Evolutionary conservation across 2,888 invertebrate genomes (phyloP).

Genomic region (Drosophila mulleri): DNA sequence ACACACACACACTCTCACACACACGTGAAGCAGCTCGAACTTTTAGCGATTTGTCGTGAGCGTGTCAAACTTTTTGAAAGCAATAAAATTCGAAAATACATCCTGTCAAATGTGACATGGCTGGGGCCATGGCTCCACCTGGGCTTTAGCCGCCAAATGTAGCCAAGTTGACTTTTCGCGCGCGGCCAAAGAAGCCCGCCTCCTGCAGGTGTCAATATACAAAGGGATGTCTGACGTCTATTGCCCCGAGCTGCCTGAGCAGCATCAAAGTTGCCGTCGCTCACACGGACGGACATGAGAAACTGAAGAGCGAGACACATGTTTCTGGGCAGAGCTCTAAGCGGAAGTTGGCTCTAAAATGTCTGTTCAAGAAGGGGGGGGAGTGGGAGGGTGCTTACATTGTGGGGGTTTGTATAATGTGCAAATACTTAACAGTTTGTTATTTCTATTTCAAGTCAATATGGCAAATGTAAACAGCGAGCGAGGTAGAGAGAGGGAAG

Average conservation of each 20-base stretch:
- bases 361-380: background rate
- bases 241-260: constrained; percentile 58
- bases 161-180: constrained; percentile 31
- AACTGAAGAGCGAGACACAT: constrained; percentile 50
- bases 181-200: constrained; percentile 38
- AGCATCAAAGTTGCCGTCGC: constrained; percentile 48
- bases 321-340: constrained; percentile 24
- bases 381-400: too few species aligned
- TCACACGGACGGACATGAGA: constrained; percentile 36
- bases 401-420: constrained; percentile 45
- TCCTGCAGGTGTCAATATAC: constrained; percentile 74
- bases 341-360: constrained; percentile 12
- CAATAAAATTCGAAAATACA: constrained; percentile 58
- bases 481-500: background rate
- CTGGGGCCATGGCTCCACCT: constrained; percentile 1
- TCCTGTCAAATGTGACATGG: constrained; percentile 51
- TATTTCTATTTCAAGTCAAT: constrained; percentile 71
- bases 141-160: background rate
- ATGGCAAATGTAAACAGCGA: constrained; percentile 68
- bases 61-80: constrained; percentile 29
- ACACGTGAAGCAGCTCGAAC: background rate
- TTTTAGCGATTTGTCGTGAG: constrained; percentile 52
- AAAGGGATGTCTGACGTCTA: constrained; percentile 77
- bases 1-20: background rate
- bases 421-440: constrained; percentile 65